Percentiles rank a stretch among this genome's conserved stretches.
Evolutionary conservation across 2,113 vertebrate species (phyloP).

Genomic region (Datnioides undecimradiatus): DNA sequence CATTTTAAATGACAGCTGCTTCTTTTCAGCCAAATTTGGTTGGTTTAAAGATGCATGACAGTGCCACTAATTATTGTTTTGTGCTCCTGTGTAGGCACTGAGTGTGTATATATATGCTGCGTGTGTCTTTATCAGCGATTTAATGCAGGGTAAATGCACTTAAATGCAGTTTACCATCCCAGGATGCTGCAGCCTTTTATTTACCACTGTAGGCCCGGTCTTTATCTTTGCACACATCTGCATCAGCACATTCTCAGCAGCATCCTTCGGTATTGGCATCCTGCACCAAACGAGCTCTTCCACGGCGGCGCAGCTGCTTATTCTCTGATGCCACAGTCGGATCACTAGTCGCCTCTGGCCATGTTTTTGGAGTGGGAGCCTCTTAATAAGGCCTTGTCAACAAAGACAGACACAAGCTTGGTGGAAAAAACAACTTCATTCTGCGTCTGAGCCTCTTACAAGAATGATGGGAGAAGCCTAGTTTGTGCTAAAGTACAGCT

Average conservation of each 20-base stretch:
- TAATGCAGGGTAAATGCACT: conserved; percentile 36
- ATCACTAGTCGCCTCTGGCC: conserved; percentile 66
- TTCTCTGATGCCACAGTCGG: conserved; percentile 30
- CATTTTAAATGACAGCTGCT: not conserved
- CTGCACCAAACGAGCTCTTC: conserved; percentile 45
- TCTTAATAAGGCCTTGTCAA: conserved; percentile 79
- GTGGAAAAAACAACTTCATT: conserved; percentile 62
- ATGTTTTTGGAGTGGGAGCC: conserved; percentile 55
- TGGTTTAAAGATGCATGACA: conserved; percentile 5
- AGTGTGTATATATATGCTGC: not conserved
- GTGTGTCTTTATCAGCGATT: conserved; percentile 15
- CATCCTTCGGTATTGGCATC: conserved; percentile 47
- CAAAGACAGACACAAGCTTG: conserved; percentile 58
- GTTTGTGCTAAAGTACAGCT: conserved; percentile 3
- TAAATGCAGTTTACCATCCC: conserved; percentile 49
- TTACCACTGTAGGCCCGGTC: conserved; percentile 12
- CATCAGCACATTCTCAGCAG: conserved; percentile 31
- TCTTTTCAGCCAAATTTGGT: not conserved
- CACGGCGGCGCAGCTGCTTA: conserved; percentile 31
- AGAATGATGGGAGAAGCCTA: conserved; percentile 3
- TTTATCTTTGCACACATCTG: conserved; percentile 28
- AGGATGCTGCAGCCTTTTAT: conserved; percentile 40
- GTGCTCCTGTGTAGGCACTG: conserved; percentile 3
- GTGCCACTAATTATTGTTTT: conserved; percentile 30
- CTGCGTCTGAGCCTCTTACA: conserved; percentile 27